Evolutionary conservation across 2,888 invertebrate genomes (phyloP).

Genomic region (Epistrophe grossulariae): DNA sequence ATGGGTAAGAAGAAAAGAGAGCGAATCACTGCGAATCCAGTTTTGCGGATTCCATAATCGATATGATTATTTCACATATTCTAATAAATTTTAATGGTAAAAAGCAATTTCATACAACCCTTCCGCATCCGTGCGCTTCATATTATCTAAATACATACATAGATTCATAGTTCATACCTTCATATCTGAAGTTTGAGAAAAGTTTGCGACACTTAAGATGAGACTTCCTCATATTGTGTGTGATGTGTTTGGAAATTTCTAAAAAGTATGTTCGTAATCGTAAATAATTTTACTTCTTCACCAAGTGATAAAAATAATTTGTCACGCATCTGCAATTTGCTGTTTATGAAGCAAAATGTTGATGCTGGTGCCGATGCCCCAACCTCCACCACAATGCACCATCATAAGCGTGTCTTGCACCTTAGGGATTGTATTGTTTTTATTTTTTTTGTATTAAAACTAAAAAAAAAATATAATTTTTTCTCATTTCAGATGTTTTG

Average conservation of each 20-base stretch:
- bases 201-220: slow-evolving; percentile 41
- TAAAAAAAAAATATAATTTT: not conserved
- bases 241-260: slow-evolving; percentile 16
- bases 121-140: not conserved
- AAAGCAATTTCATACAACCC: not conserved
- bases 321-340: slow-evolving; percentile 66
- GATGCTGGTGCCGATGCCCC: not conserved
- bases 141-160: not conserved
- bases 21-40: no score
- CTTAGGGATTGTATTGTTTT: slow-evolving; percentile 22
- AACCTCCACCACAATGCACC: not conserved
- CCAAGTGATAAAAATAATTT: slow-evolving; percentile 33
- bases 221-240: slow-evolving; percentile 40
- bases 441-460: not conserved
- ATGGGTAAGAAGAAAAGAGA: no score
- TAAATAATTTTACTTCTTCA: slow-evolving; percentile 5
- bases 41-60: no score
- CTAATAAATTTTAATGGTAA: not conserved
- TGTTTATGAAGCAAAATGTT: slow-evolving; percentile 3
- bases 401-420: not conserved
- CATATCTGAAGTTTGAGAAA: not conserved
- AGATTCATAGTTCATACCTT: not conserved
- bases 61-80: no score
- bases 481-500: slow-evolving; percentile 22
- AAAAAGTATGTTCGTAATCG: not conserved